phyloP scores from a whole-genome alignment of 2,888 invertebrate genomes.

The Mythimna lalbum region DNA sequence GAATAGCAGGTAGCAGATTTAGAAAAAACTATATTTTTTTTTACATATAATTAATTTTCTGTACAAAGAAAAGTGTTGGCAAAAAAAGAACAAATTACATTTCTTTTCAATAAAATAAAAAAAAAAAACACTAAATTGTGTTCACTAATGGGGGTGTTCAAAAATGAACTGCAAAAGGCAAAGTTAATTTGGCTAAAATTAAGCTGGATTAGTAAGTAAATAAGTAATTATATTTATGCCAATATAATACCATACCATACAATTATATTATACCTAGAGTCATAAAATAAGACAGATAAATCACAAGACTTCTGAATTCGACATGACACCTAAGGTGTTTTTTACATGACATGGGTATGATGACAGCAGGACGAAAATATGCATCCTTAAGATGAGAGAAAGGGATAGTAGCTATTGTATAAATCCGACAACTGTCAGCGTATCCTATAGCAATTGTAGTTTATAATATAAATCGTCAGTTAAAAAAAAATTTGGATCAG shows the following conservation, averaged over 20 bases:
- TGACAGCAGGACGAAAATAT: too few species aligned
- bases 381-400: too few species aligned
- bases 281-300: constrained; percentile 21
- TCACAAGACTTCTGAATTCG: not conserved
- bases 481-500: not conserved
- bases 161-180: constrained; percentile 2
- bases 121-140: not conserved
- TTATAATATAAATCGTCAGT: not conserved
- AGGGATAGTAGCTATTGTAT: too few species aligned
- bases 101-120: not conserved
- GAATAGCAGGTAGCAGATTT: constrained; percentile 6
- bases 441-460: too few species aligned
- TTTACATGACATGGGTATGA: too few species aligned
- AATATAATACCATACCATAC: not conserved
- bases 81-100: not conserved
- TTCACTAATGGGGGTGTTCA: constrained; percentile 4
- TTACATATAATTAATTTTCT: not conserved
- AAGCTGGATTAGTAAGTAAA: constrained; percentile 8
- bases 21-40: not conserved
- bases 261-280: not conserved
- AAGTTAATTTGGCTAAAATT: too few species aligned
- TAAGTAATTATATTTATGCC: constrained; percentile 15
- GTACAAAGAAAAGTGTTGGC: not conserved
- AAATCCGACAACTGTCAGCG: too few species aligned
- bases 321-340: too few species aligned